Percentiles rank a stretch among this genome's conserved stretches.
These are phyloP conservation scores for Cantharis flavilabris DNA, from an alignment of 2,888 invertebrate species.

Conservation along the genomic window DNA sequence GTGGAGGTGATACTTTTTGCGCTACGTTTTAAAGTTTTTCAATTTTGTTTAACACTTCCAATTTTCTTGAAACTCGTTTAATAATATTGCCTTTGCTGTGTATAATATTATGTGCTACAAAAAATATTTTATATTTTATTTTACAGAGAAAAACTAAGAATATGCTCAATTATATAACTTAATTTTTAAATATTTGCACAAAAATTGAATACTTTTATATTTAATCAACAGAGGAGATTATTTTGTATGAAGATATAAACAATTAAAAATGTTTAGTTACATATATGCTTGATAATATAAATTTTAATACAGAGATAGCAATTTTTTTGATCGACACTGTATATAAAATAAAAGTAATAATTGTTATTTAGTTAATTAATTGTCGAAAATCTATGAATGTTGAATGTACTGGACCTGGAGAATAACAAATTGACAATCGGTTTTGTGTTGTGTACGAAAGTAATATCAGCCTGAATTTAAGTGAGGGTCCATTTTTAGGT, in stretches of 20 bases:
- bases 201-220: slow-evolving; percentile 17
- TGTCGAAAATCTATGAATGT: not conserved
- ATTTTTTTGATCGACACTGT: not conserved
- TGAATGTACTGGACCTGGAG: slow-evolving; percentile 17
- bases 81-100: slow-evolving; percentile 14
- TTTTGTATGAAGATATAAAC: not conserved
- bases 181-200: slow-evolving; percentile 11
- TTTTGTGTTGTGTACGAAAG: not conserved
- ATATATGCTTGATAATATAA: slow-evolving; percentile 1
- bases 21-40: too few species aligned
- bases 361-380: slow-evolving; percentile 34
- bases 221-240: not conserved
- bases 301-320: not conserved
- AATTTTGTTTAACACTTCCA: not conserved
- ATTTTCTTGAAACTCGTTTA: not conserved
- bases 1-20: too few species aligned
- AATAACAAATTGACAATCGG: slow-evolving; percentile 19
- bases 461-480: slow-evolving; percentile 20
- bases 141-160: not conserved
- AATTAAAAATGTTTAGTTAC: not conserved
- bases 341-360: slow-evolving; percentile 14
- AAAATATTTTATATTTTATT: not conserved
- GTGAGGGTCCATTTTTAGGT: slow-evolving; percentile 42
- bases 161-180: not conserved
- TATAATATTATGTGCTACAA: not conserved